phyloP scores from a whole-genome alignment of 2,888 invertebrate species.

The Drosophila melanosoma region DNA sequence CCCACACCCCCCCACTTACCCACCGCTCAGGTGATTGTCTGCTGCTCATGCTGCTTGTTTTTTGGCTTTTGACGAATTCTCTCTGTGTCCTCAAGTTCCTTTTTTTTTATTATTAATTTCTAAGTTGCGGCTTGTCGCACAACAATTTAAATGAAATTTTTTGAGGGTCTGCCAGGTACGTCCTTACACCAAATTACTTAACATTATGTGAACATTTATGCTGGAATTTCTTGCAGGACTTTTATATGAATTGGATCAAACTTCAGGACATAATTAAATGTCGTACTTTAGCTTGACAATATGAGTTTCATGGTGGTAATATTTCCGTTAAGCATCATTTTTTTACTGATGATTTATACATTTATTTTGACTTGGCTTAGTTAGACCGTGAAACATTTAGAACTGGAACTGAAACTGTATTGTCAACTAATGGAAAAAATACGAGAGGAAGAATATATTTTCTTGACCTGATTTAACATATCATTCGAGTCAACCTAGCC shows the following conservation, averaged over 20 bases:
- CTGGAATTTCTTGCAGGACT: not conserved
- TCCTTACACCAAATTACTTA: constrained; percentile 22
- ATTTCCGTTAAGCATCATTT: not conserved
- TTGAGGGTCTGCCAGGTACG: constrained; percentile 34
- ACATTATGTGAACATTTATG: constrained; percentile 1
- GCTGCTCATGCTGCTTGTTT: constrained; percentile 26
- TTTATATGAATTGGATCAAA: constrained; percentile 8
- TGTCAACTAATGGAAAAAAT: not conserved
- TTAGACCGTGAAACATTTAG: not conserved
- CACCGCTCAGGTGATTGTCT: constrained; percentile 41
- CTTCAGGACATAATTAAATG: not conserved
- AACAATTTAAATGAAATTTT: constrained; percentile 73
- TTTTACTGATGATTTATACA: not conserved
- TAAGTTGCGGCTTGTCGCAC: constrained; percentile 35
- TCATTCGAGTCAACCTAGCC: not conserved
- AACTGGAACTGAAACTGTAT: not conserved
- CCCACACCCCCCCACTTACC: not conserved
- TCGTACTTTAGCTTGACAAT: not conserved
- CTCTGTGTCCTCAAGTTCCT: constrained; percentile 3
- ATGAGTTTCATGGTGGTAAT: not conserved
- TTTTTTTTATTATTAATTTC: constrained; percentile 62
- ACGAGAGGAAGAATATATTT: not conserved
- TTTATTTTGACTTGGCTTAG: not conserved
- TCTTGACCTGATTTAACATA: not conserved
- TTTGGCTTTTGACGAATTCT: constrained; percentile 37